phyloP scores from a whole-genome alignment of 2,888 invertebrate species.

The Tholera decimalis region DNA sequence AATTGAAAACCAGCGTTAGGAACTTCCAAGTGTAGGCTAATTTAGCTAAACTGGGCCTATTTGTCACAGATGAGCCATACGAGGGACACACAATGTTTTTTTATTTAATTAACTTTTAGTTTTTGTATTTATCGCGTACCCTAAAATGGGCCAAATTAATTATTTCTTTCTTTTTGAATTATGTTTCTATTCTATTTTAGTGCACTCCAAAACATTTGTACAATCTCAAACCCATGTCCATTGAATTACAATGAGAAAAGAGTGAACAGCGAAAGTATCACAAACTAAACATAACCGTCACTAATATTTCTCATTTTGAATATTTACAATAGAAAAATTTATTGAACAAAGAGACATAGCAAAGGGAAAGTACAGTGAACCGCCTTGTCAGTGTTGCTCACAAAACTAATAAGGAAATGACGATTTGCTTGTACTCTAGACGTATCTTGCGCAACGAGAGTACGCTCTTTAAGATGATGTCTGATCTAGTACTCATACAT shows the following conservation, averaged over 20 bases:
- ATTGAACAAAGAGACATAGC: constrained; percentile 42
- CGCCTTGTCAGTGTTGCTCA: constrained; percentile 36
- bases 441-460: constrained; percentile 57
- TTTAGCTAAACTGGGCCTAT: too few relatives aligned
- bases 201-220: background rate
- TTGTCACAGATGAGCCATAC: too few relatives aligned
- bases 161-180: too few relatives aligned
- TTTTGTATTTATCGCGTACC: too few relatives aligned
- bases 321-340: constrained; percentile 56
- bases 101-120: too few relatives aligned
- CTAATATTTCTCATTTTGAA: constrained; percentile 41
- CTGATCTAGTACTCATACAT: constrained; percentile 23
- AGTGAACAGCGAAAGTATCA: constrained; percentile 45
- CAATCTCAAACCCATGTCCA: background rate
- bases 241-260: constrained; percentile 34
- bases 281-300: constrained; percentile 37
- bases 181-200: too few relatives aligned
- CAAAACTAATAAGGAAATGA: constrained; percentile 69
- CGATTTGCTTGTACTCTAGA: constrained; percentile 55
- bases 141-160: too few relatives aligned
- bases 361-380: constrained; percentile 65
- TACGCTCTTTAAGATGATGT: constrained; percentile 33
- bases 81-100: too few relatives aligned
- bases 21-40: too few relatives aligned
- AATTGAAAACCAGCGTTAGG: too few relatives aligned